These are phyloP conservation scores for Vireo altiloquus DNA, from an alignment of 2,113 vertebrate genomes.

Conservation along the genomic window DNA sequence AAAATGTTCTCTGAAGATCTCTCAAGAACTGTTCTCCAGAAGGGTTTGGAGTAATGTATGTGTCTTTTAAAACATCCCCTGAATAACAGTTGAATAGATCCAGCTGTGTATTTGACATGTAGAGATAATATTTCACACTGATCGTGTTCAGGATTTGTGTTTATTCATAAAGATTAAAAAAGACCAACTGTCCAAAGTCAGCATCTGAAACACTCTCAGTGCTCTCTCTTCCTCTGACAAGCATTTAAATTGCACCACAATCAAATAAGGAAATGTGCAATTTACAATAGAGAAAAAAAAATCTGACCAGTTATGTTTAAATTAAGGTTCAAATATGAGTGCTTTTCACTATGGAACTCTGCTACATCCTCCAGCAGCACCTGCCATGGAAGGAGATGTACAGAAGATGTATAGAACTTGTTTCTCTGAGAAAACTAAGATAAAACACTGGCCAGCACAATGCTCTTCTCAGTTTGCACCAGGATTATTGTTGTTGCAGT, in stretches of 20 bases:
- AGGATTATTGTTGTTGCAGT: background rate
- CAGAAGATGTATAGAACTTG: background rate
- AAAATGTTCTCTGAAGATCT: background rate
- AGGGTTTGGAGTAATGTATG: background rate
- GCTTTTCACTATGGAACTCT: background rate
- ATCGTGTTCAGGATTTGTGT: background rate
- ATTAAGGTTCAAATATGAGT: background rate
- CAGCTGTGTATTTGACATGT: background rate
- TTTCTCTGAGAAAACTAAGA: background rate
- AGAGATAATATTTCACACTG: background rate
- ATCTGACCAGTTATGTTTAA: background rate
- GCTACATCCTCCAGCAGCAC: background rate
- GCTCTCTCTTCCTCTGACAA: background rate
- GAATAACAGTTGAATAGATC: background rate
- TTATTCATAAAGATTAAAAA: background rate
- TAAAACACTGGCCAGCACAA: background rate
- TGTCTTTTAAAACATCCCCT: background rate
- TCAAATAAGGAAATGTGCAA: background rate
- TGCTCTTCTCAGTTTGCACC: background rate
- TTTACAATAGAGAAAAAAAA: background rate
- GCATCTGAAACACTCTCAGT: background rate
- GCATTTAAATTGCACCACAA: background rate
- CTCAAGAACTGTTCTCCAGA: background rate
- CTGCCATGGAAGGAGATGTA: background rate
- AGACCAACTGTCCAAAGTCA: background rate